Conservation (phyloP, 2,797 vertebrate species). For the Oryzias dopingdopingensis region DNA sequence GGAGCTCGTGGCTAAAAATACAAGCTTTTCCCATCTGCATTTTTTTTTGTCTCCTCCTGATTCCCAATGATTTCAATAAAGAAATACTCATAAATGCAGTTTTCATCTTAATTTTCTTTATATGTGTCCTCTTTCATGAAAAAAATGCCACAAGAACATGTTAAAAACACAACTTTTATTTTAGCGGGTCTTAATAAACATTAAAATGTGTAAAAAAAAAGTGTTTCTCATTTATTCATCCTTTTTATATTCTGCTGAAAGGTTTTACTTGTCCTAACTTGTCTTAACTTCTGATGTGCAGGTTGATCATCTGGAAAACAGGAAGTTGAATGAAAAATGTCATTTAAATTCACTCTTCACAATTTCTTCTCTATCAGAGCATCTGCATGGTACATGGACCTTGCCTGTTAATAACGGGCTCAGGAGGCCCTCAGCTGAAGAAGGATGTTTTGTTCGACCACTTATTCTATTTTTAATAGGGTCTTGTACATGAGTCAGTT, state of each 20-base stretch:
- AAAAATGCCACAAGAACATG: too few relatives aligned
- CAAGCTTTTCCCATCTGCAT: too few relatives aligned
- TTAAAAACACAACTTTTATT: too few relatives aligned
- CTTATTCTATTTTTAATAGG: conserved; percentile 71
- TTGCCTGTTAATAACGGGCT: conserved; percentile 45
- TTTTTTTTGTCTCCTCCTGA: too few relatives aligned
- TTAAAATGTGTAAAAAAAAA: too few relatives aligned
- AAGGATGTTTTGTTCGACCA: conserved; percentile 62
- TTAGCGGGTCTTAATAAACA: too few relatives aligned
- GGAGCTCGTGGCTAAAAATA: too few relatives aligned
- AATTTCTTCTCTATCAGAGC: conserved; percentile 35
- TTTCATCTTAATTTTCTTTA: too few relatives aligned
- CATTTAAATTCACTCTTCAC: conserved; percentile 22
- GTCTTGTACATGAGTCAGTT: conserved; percentile 59
- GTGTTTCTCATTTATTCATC: conserved; percentile 14
- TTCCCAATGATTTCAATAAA: too few relatives aligned
- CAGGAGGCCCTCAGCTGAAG: conserved; percentile 46
- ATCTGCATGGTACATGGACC: conserved; percentile 38
- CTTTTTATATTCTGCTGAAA: conserved; percentile 34
- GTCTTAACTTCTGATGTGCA: conserved; percentile 15
- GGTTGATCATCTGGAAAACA: conserved; percentile 42
- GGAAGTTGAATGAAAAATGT: conserved; percentile 36
- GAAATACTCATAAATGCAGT: too few relatives aligned
- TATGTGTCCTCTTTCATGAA: too few relatives aligned
- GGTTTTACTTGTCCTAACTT: conserved; percentile 50